Evolutionary conservation across 1,140 invertebrate genomes (phyloP).

Genomic region (Ctenoplectra terminalis): DNA sequence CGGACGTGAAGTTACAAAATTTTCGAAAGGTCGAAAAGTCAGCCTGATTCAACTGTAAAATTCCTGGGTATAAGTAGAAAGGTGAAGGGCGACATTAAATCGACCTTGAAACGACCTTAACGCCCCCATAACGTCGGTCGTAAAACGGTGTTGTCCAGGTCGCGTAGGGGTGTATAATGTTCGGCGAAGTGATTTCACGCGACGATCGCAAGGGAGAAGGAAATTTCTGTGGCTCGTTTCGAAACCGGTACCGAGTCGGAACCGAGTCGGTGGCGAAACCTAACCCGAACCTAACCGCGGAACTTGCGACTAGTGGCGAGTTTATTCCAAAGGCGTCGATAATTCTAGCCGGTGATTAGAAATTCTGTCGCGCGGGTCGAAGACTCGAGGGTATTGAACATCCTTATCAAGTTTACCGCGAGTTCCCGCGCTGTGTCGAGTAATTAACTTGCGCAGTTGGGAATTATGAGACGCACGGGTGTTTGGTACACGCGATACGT

Average conservation of each 20-base stretch:
- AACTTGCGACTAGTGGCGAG: constrained; percentile 3
- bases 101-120: constrained; percentile 20
- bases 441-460: constrained; percentile 27
- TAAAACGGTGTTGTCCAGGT: constrained; percentile 2
- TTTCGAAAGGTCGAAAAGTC: not conserved
- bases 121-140: not conserved
- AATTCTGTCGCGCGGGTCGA: constrained; percentile 47
- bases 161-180: not conserved
- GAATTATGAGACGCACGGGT: constrained; percentile 18
- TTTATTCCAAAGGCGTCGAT: constrained; percentile 56
- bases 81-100: not conserved
- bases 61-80: not conserved
- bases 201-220: not conserved
- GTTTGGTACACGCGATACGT: constrained; percentile 17
- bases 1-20: not conserved
- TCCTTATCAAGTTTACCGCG: constrained; percentile 39
- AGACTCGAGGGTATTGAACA: constrained; percentile 17
- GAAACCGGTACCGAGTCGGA: too few relatives aligned
- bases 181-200: constrained; percentile 24
- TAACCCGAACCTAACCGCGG: constrained; percentile 8
- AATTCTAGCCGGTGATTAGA: constrained; percentile 56
- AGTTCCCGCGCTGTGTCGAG: not conserved
- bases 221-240: not conserved
- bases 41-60: not conserved
- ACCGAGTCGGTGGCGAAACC: too few relatives aligned